Evolutionary conservation across 2,113 vertebrate genomes (phyloP).

Genomic region (Anhinga anhinga): DNA sequence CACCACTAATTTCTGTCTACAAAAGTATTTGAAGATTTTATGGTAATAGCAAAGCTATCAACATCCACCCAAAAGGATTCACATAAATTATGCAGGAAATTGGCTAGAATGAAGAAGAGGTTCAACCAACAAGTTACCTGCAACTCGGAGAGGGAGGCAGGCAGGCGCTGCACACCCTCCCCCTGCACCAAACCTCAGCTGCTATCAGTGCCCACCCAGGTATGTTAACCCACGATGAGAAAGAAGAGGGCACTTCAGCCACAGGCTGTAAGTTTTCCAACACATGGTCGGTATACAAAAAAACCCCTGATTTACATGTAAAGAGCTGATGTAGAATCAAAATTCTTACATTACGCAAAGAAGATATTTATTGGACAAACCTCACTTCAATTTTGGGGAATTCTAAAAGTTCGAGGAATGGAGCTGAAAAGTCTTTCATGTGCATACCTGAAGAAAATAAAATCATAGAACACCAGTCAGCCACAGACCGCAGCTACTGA

Average conservation of each 20-base stretch:
- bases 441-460: background rate
- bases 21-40: conserved; percentile 80
- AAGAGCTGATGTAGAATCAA: conserved; percentile 63
- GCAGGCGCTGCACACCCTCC: background rate
- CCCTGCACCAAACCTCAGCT: background rate
- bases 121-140: conserved; percentile 64
- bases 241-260: conserved; percentile 50
- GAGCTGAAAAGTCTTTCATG: conserved; percentile 55
- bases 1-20: conserved; percentile 84
- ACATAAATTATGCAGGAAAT: conserved; percentile 79
- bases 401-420: conserved; percentile 64
- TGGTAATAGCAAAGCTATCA: conserved; percentile 80
- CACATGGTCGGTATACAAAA: background rate
- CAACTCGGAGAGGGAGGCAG: background rate
- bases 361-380: conserved; percentile 66
- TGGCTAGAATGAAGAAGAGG: conserved; percentile 77
- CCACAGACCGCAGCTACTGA: conserved; percentile 79
- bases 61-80: conserved; percentile 79
- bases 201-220: conserved; percentile 17
- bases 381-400: conserved; percentile 61
- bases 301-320: background rate
- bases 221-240: background rate
- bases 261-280: conserved; percentile 53
- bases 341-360: conserved; percentile 64
- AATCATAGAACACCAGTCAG: conserved; percentile 75